These are phyloP conservation scores for Lycaon pictus DNA, from an alignment of 2,113 vertebrate species.

Conservation along the genomic window DNA sequence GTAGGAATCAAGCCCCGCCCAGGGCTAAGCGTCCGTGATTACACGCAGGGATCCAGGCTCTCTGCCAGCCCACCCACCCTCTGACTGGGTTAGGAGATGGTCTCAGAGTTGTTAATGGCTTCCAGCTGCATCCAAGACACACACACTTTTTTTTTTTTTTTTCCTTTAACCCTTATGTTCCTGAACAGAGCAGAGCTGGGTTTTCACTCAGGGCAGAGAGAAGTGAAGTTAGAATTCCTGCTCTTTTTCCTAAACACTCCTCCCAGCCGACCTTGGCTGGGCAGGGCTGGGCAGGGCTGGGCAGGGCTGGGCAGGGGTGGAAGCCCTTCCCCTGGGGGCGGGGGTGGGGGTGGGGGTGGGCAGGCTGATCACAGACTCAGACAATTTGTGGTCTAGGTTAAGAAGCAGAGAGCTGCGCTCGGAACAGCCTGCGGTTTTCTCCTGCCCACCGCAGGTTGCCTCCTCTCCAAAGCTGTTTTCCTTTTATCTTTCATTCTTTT, in stretches of 20 bases:
- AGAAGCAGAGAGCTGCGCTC: conserved; percentile 31
- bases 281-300: neutral
- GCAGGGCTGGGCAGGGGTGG: neutral
- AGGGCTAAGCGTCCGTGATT: conserved; percentile 61
- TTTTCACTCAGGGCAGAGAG: conserved; percentile 3
- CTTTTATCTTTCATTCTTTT: conserved; percentile 66
- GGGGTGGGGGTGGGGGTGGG: neutral
- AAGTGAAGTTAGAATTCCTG: neutral
- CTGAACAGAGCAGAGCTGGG: neutral
- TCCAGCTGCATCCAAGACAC: conserved; percentile 74
- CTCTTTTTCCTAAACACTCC: neutral
- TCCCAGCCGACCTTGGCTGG: neutral
- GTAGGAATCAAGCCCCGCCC: conserved; percentile 45
- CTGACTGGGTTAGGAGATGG: conserved; percentile 67
- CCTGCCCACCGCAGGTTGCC: conserved; percentile 29
- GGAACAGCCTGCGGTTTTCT: conserved; percentile 49
- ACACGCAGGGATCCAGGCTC: conserved; percentile 42
- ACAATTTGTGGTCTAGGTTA: conserved; percentile 56
- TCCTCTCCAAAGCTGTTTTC: conserved; percentile 32
- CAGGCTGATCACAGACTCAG: conserved; percentile 51
- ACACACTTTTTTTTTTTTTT: neutral
- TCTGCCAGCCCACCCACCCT: conserved; percentile 81
- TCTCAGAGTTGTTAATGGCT: conserved; percentile 73
- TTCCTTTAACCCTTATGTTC: conserved; percentile 52
- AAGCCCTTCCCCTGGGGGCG: neutral